A percentile compares a stretch with the other conserved stretches of the same genome.
phyloP scores from a whole-genome alignment of 2,113 vertebrate genomes.

The Ibidorhyncha struthersii region DNA sequence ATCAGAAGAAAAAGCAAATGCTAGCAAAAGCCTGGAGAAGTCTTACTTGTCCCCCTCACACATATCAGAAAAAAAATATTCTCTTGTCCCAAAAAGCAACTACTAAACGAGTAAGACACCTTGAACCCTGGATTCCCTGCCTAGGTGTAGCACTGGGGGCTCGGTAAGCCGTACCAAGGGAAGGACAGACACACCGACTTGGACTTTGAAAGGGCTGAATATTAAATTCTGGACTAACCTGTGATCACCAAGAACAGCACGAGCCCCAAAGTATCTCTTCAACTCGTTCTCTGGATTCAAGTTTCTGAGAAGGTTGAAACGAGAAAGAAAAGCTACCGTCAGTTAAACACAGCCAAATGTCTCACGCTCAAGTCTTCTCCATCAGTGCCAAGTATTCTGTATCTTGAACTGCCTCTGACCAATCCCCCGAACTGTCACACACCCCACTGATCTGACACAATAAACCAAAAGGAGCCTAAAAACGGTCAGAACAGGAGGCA shows the following conservation, averaged over 20 bases:
- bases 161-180: not conserved
- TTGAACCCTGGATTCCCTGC: not conserved
- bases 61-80: not conserved
- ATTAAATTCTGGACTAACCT: conserved; percentile 74
- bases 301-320: conserved; percentile 78
- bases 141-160: not conserved
- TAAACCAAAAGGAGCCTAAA: not conserved
- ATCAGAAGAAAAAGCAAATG: not conserved
- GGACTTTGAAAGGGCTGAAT: not conserved
- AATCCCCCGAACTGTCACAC: not conserved
- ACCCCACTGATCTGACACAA: not conserved
- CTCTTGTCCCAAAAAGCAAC: not conserved
- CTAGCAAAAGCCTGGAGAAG: not conserved
- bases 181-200: not conserved
- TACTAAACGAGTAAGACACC: not conserved
- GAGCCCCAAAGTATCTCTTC: conserved; percentile 95
- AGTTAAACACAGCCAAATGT: not conserved
- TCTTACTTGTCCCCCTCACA: not conserved
- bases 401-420: not conserved
- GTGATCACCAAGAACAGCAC: conserved; percentile 93
- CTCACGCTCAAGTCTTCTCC: not conserved
- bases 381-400: not conserved
- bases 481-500: not conserved
- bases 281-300: conserved; percentile 95
- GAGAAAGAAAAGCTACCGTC: not conserved